Base-by-base conservation (phyloP, 2,797 vertebrate genomes). In the Pyrocephalus nanus region DNA sequence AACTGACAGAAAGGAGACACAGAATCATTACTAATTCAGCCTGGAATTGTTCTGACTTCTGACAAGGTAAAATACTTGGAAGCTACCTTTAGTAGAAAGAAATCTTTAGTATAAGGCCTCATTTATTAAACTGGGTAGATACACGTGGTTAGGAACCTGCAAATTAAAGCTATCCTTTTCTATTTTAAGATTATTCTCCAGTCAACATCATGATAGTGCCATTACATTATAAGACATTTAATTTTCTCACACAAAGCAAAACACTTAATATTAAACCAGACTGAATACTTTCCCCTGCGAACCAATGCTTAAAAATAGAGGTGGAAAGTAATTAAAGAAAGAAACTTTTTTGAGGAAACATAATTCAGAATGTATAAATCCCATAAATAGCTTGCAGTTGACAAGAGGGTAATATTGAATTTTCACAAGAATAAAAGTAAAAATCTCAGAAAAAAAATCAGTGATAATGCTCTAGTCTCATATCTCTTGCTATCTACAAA, bases 291-390 rank as follows among this genome's bases (percentile, higher is more conserved):
- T 11, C 7, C 27, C 21, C 8, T 48, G 6, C 11, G 67, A 66
- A 58, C 6, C 4, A 79, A 14, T 62, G 8, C 9, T 43, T 66
- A n/a, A 53, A n/a, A 71, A 18, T 12, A 38, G n/a, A 5, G 3
- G 11, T 9, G 64, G 47, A 57, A 43, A 8, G 0, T 9, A n/a
- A 34, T 29, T 43, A 34, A 48, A 34, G 14, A 34, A 61, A 32
- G 1, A 20, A 1, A 0, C 11, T 12, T 30, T 61, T 43, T 10
- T 22, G 12, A n/a, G 38, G n/a, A 66, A 34, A 40, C 7, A 15
- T 36, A 8, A 20, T 51, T 81, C 53, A 45, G 29, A 54, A 43
- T 32, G 6, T 38, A 57, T 51, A 67, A 50, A 54, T 54, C 5
- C 14, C 9, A 23, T 45, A 54, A 29, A 54, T 5, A 79, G 7